A percentile compares a stretch with the other conserved stretches of the same genome.
phyloP scores from a whole-genome alignment of 2,797 vertebrate genomes.

The Scolopax rusticola region DNA sequence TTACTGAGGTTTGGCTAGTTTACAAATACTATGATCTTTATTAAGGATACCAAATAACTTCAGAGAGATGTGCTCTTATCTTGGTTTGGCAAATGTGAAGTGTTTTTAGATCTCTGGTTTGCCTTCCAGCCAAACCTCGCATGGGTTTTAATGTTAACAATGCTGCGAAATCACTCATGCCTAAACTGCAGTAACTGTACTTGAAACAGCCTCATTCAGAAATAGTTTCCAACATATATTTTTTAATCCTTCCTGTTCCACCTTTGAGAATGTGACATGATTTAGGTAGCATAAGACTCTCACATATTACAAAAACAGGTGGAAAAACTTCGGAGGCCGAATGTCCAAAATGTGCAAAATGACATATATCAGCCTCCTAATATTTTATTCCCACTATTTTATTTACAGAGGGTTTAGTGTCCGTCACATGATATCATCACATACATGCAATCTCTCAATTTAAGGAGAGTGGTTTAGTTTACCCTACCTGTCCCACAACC shows the following conservation, averaged over 20 bases:
- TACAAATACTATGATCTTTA: slow-evolving; percentile 63
- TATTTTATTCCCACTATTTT: background rate
- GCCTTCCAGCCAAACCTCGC: slow-evolving; percentile 53
- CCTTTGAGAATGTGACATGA: background rate
- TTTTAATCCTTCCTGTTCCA: slow-evolving; percentile 46
- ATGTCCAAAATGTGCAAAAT: background rate
- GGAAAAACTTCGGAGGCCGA: background rate
- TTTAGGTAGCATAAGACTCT: background rate
- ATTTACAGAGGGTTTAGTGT: background rate
- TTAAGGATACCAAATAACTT: slow-evolving; percentile 67
- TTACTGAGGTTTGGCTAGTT: slow-evolving; percentile 68
- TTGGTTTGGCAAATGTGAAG: slow-evolving; percentile 69
- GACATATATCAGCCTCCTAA: background rate
- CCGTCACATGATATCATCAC: background rate
- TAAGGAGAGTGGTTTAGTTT: background rate
- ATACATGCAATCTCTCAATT: background rate
- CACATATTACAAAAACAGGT: background rate
- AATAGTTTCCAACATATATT: slow-evolving; percentile 43
- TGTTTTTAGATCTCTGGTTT: slow-evolving; percentile 62
- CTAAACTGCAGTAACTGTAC: slow-evolving; percentile 55
- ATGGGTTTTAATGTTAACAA: slow-evolving; percentile 52
- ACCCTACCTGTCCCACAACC: background rate
- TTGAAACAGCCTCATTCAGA: slow-evolving; percentile 54
- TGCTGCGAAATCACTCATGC: slow-evolving; percentile 55
- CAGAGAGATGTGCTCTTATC: slow-evolving; percentile 68